A percentile compares a stretch with the other conserved stretches of the same genome.
These are phyloP conservation scores for Zoanthus sansibaricus DNA, from an alignment of 92 coral and sea anemone genomes.

Conservation along the genomic window DNA sequence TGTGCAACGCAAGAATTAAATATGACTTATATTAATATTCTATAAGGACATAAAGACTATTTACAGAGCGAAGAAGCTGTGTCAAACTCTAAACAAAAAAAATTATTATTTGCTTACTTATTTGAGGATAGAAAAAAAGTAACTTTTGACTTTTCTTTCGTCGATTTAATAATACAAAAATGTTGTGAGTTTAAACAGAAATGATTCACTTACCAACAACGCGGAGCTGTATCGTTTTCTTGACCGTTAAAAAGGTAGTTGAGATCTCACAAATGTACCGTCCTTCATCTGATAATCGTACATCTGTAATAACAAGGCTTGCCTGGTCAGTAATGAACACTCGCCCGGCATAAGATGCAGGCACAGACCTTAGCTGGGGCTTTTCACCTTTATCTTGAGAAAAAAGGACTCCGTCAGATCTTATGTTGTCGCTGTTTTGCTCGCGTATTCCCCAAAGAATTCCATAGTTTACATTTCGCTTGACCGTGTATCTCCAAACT, in stretches of 20 bases:
- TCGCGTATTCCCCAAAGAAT: conserved; percentile 76
- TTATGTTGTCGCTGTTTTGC: conserved; percentile 36
- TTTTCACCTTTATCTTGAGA: conserved; percentile 35
- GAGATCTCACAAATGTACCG: conserved; percentile 77
- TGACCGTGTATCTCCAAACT: conserved; percentile 69
- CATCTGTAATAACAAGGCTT: conserved; percentile 67
- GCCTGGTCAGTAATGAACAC: conserved; percentile 69
- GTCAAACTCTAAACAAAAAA: conserved; percentile 51
- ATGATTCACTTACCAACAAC: conserved; percentile 79
- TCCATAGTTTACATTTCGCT: conserved; percentile 12
- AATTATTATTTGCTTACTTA: conserved; percentile 36
- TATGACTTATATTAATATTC: conserved; percentile 26
- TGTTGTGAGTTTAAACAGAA: not conserved
- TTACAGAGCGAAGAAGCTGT: conserved; percentile 47
- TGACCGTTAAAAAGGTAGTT: conserved; percentile 53
- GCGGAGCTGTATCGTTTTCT: conserved; percentile 59
- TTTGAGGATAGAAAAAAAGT: not conserved
- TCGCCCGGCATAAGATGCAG: conserved; percentile 60
- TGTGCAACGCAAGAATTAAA: not conserved
- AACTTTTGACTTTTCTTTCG: conserved; percentile 4
- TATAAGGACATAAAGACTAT: conserved; percentile 35
- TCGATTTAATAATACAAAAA: not conserved
- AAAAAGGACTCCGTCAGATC: conserved; percentile 41
- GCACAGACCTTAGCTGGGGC: conserved; percentile 46
- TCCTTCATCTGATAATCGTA: conserved; percentile 77